These are phyloP conservation scores for Leucoma salicis DNA, from an alignment of 2,888 invertebrate species.

Conservation along the genomic window DNA sequence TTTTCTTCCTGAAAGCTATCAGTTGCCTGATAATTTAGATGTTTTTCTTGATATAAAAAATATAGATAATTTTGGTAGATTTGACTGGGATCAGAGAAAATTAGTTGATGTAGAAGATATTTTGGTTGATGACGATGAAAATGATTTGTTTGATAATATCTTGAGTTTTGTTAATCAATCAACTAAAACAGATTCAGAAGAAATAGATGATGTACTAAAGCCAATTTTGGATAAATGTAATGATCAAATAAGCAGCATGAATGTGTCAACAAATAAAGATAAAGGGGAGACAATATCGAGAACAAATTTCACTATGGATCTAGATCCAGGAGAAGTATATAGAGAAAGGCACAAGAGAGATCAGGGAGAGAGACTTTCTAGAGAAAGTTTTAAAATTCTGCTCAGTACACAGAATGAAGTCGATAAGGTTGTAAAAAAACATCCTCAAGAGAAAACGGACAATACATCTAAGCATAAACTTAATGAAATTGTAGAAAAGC, in stretches of 20 bases:
- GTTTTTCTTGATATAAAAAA: constrained; percentile 74
- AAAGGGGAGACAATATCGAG: not conserved
- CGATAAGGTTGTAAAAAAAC: constrained; percentile 13
- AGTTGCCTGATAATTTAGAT: constrained; percentile 69
- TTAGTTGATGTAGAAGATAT: constrained; percentile 38
- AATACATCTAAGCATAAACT: not conserved
- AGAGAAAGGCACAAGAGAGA: constrained; percentile 1
- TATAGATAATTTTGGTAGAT: constrained; percentile 63
- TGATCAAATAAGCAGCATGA: constrained; percentile 12
- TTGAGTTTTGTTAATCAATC: constrained; percentile 59
- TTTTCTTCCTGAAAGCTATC: constrained; percentile 71
- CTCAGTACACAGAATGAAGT: constrained; percentile 13
- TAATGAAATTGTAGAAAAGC: too few species aligned
- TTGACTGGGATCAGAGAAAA: constrained; percentile 60
- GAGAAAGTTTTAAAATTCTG: constrained; percentile 26
- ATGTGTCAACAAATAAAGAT: constrained; percentile 43
- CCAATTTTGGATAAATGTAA: constrained; percentile 10
- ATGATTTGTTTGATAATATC: constrained; percentile 53
- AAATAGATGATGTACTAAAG: constrained; percentile 11
- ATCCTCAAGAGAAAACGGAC: constrained; percentile 5
- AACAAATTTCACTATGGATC: not conserved
- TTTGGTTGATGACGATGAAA: constrained; percentile 46
- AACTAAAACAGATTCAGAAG: constrained; percentile 37
- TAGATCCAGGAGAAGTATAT: not conserved
- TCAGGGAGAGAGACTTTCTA: constrained; percentile 5